Base-by-base conservation (phyloP, 2,888 invertebrate genomes). In the Phortica magna region DNA sequence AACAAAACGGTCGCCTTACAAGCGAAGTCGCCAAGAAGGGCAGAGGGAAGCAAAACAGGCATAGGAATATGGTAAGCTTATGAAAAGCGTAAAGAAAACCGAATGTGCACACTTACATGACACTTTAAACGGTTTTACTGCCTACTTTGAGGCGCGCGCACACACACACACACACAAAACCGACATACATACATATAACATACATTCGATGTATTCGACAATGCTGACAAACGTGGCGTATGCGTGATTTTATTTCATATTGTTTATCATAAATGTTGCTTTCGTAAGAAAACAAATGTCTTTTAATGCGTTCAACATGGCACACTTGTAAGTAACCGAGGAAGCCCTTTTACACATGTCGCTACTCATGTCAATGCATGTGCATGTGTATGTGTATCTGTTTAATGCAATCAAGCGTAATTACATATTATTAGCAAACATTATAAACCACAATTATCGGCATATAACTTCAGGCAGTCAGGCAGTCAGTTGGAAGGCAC, bases 41-140 rank as follows among this genome's bases (percentile, higher is more conserved):
- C 31, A 31, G 31, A 31, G 5, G 0, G 31, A 31, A 31, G 61
- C 2, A n/a, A 10, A 61, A 65, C 10, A 65, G 12, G 5, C 41
- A 31, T 22, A 22, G 22, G 3, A 19, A 39, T 65, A n/a, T n/a
- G n/a, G n/a, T n/a, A 65, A 65, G 75, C 72, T 77, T 67, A 82
- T 12, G 75, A 80, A 84, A 82, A 14, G 78, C 75, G 78, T 74
- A 75, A 78, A 79, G 61, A 83, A 83, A 14, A 9, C 14, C 17
- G 39, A 19, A 39, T 64, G 64, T 22, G 77, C 81, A 41, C 53
- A 41, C 83, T 77, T 82, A 83, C 83, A 83, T 79, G 83, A 80
- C 80, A 85, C 87, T 87, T 88, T 85, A 88, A 85, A 82, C 84
- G 85, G 31, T 78, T 87, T 85, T 80, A 82, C 88, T 80, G 83